Conservation (phyloP, 1,140 invertebrate genomes). For the Pseudomyrmex flavicornis region DNA sequence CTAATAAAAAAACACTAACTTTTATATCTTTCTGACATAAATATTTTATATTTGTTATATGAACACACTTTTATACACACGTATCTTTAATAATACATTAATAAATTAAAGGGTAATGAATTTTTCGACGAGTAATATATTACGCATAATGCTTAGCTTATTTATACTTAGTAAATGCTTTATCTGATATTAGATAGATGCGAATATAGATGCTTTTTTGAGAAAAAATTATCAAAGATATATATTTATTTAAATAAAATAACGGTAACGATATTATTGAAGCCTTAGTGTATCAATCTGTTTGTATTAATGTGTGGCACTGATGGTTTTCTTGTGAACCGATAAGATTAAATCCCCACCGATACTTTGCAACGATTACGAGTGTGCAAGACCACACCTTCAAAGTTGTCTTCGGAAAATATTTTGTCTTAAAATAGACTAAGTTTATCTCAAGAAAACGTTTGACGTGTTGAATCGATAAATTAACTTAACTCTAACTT, state of each 20-base stretch:
- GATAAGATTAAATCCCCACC: conserved; percentile 24
- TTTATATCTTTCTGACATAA: conserved; percentile 30
- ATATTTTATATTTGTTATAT: conserved; percentile 7
- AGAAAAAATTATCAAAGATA: neutral
- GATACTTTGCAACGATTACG: neutral
- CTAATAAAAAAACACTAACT: neutral
- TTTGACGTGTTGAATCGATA: conserved; percentile 10
- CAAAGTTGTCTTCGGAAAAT: neutral
- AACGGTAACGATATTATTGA: neutral
- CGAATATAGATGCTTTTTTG: neutral
- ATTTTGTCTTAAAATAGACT: neutral
- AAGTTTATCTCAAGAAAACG: neutral
- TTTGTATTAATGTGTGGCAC: neutral
- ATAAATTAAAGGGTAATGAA: neutral
- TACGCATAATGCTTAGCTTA: neutral
- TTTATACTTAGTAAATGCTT: neutral
- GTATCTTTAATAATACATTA: neutral
- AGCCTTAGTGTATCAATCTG: neutral
- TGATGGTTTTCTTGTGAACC: neutral
- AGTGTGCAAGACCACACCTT: neutral
- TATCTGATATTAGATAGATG: neutral
- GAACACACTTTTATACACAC: neutral
- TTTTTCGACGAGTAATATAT: neutral
- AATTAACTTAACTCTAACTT: neutral
- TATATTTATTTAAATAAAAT: neutral